Conservation (phyloP, 2,888 invertebrate species). For the Polymixis lichenea region DNA sequence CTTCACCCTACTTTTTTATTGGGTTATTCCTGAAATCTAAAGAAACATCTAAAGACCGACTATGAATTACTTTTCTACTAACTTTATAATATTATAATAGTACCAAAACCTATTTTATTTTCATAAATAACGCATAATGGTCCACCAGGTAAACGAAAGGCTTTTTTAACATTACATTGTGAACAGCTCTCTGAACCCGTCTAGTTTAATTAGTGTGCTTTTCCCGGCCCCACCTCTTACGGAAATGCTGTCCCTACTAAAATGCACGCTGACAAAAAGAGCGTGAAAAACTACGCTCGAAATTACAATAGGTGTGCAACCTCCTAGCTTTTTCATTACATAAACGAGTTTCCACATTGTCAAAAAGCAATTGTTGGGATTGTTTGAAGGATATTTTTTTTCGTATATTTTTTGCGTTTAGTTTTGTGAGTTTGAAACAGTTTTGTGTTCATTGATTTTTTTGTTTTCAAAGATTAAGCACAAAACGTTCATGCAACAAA, state of each 20-base stretch:
- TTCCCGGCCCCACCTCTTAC: constrained; percentile 39
- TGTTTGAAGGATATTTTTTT: constrained; percentile 2
- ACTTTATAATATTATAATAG: neutral
- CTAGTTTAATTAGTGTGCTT: constrained; percentile 61
- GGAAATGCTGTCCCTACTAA: constrained; percentile 39
- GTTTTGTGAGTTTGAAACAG: neutral
- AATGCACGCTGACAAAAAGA: constrained; percentile 52
- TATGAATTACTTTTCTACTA: neutral
- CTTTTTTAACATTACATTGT: constrained; percentile 40
- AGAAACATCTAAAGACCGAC: no score
- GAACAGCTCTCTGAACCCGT: constrained; percentile 43
- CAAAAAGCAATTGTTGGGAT: constrained; percentile 44
- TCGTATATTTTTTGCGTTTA: constrained; percentile 8
- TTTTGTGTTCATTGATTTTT: no score
- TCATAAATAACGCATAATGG: constrained; percentile 1
- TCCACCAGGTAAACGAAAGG: constrained; percentile 5
- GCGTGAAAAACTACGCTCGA: constrained; percentile 36
- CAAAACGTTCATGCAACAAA: neutral
- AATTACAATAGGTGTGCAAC: constrained; percentile 55
- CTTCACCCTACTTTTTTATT: no score
- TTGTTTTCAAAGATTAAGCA: no score
- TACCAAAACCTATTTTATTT: neutral
- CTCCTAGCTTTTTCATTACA: constrained; percentile 38
- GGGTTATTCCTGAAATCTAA: no score
- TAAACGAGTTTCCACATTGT: constrained; percentile 33